A percentile compares a stretch with the other conserved stretches of the same genome.
These are phyloP conservation scores for Drosophila falleni DNA, from an alignment of 2,888 invertebrate genomes.

Conservation along the genomic window DNA sequence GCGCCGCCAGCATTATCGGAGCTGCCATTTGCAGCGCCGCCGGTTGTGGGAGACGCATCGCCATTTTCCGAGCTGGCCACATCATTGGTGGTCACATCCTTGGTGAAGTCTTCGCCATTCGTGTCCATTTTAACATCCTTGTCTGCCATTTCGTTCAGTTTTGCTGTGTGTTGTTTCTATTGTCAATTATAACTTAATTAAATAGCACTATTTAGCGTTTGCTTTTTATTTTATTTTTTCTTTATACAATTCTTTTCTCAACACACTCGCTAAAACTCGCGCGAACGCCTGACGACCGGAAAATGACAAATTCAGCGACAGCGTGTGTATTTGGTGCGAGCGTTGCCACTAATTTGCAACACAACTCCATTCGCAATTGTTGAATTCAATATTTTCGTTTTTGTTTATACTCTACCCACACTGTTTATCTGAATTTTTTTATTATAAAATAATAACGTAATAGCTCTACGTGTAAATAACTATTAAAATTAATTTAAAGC, in stretches of 20 bases:
- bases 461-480: not conserved
- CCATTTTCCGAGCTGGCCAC: constrained; percentile 87
- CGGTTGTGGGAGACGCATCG: constrained; percentile 87
- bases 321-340: constrained; percentile 70
- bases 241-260: constrained; percentile 50
- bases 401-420: not conserved
- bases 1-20: constrained; percentile 60
- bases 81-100: constrained; percentile 88
- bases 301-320: constrained; percentile 81
- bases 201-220: constrained; percentile 60
- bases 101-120: constrained; percentile 91
- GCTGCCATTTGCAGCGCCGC: constrained; percentile 80
- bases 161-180: constrained; percentile 37
- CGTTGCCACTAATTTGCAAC: constrained; percentile 57
- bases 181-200: constrained; percentile 62
- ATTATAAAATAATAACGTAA: not conserved
- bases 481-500: not conserved
- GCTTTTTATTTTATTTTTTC: constrained; percentile 19
- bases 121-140: constrained; percentile 86
- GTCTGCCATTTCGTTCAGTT: constrained; percentile 86
- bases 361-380: constrained; percentile 8
- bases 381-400: constrained; percentile 1
- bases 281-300: constrained; percentile 84
- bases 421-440: not conserved
- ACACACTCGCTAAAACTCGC: constrained; percentile 79